These are phyloP conservation scores for Cecropterus lyciades DNA, from an alignment of 1,140 invertebrate species.

Conservation along the genomic window DNA sequence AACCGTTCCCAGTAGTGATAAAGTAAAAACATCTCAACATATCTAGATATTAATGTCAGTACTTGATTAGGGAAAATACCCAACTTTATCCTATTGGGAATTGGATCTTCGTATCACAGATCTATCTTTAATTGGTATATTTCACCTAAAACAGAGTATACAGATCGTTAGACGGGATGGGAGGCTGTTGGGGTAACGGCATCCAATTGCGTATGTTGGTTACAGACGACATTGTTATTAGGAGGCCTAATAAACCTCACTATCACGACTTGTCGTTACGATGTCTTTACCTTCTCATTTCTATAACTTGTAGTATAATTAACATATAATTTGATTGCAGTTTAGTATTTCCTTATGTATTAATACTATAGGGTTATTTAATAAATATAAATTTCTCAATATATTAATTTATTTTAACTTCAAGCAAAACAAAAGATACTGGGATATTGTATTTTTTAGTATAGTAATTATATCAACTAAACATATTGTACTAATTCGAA, in stretches of 20 bases:
- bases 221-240: conserved; percentile 29
- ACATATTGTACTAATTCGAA: too few relatives aligned
- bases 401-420: too few relatives aligned
- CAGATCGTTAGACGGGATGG: conserved; percentile 24
- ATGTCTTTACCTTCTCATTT: background rate
- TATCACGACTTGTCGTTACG: background rate
- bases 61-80: background rate
- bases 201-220: conserved; percentile 21
- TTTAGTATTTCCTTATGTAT: too few relatives aligned
- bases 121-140: conserved; percentile 32
- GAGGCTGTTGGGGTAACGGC: conserved; percentile 26
- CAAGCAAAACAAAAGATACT: too few relatives aligned
- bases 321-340: background rate
- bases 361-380: too few relatives aligned
- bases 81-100: background rate
- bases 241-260: background rate
- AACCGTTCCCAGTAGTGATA: too few relatives aligned
- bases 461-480: too few relatives aligned
- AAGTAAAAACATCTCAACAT: too few relatives aligned
- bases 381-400: too few relatives aligned
- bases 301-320: background rate
- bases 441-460: too few relatives aligned
- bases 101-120: conserved; percentile 7
- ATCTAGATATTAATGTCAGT: too few relatives aligned
- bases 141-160: conserved; percentile 25